phyloP scores from a whole-genome alignment of 2,113 vertebrate species.

The Abramis brama region DNA sequence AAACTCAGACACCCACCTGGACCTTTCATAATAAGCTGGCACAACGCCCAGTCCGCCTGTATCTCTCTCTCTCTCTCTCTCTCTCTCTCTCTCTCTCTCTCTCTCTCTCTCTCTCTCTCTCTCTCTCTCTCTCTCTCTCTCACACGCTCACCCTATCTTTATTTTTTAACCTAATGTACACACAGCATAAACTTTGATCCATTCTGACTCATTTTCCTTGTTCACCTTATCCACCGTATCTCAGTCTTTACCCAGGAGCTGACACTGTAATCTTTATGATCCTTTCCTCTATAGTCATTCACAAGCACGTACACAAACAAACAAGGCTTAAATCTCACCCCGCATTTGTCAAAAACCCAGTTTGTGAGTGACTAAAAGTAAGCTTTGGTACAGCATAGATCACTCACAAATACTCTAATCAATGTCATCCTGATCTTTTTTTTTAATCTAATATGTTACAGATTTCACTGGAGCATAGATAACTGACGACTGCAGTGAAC shows the following conservation, averaged over 20 bases:
- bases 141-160: background rate
- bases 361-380: slow-evolving; percentile 63
- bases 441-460: slow-evolving; percentile 44
- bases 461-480: background rate
- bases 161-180: slow-evolving; percentile 10
- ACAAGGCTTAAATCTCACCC: slow-evolving; percentile 25
- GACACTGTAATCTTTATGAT: slow-evolving; percentile 38
- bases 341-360: slow-evolving; percentile 58
- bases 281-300: slow-evolving; percentile 22
- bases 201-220: background rate
- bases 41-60: slow-evolving; percentile 55
- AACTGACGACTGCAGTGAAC: background rate
- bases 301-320: slow-evolving; percentile 29
- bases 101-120: too few relatives aligned
- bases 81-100: too few relatives aligned
- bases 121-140: too few relatives aligned
- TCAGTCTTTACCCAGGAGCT: slow-evolving; percentile 42
- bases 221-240: background rate
- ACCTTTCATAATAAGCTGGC: slow-evolving; percentile 69
- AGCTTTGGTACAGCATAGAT: slow-evolving; percentile 60
- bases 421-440: slow-evolving; percentile 66
- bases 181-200: slow-evolving; percentile 69
- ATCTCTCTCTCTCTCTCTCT: background rate
- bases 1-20: slow-evolving; percentile 67
- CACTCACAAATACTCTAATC: slow-evolving; percentile 50